Evolutionary conservation across 2,113 vertebrate species (phyloP), one percentile per base, ranked within the genome.

Genomic region (Aplodontia rufa): DNA sequence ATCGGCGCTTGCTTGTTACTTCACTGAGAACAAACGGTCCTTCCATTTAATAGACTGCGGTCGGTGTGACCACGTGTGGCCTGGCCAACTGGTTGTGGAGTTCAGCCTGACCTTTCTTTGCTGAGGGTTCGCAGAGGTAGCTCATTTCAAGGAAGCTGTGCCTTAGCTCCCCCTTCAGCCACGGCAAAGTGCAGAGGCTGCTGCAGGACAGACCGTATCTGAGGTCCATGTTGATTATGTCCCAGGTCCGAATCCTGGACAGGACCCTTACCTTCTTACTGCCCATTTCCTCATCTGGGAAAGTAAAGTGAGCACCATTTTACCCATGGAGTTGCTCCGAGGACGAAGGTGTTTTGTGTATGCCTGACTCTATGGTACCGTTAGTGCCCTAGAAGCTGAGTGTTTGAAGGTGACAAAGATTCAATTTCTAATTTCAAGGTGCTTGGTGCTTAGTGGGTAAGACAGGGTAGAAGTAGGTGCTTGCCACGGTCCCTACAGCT

Each of bases 31-130:
- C 35, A 90, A 96, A 82, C 16, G 95, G 94, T 71, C 7, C 51
- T 76, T 0, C 0, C 0, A 0, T 89, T 92, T 94, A 91, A 95
- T 60, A 93, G 93, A 90, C 7, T 40, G 17, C 60, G 81, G 45
- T n/a, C 83, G 32, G 19, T 40, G 68, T 35, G 68, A 94, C 82
- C 53, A 64, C 47, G 3, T 22, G 85, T 74, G 76, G 79, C 78
- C 88, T 32, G 76, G 91, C 85, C 95, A 0, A 0, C 20, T 89
- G 90, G n/a, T n/a, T n/a, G 92, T 0, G 0, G 81, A 97, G 94
- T 93, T 82, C 97, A 97, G 85, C 74, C 76, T 64, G 28, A 93
- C 45, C 35, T 96, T 82, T 47, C 96, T 96, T 95, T 78, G 68
- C 83, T 95, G 64, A 7, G 5, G 7, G 16, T 82, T 87, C 96